Evolutionary conservation across 92 coral and sea anemone species (phyloP).

Genomic region (Heliopora coerulea): DNA sequence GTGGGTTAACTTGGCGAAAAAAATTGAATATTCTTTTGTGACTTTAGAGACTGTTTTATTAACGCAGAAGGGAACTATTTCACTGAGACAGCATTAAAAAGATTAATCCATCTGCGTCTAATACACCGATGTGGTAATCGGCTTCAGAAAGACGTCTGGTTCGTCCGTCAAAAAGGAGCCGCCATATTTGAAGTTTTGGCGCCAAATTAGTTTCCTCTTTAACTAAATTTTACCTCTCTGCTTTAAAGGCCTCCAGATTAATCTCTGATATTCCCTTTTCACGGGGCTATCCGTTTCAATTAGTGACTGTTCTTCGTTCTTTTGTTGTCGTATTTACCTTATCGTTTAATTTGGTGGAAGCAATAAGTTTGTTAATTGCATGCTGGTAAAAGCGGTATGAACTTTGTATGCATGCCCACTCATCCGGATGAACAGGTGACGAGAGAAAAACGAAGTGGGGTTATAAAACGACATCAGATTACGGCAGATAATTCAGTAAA

Average conservation of each 20-base stretch:
- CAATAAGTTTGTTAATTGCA: slow-evolving; percentile 38
- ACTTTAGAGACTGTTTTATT: too few species aligned
- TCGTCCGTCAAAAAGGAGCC: background rate
- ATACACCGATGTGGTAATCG: too few species aligned
- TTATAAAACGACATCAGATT: slow-evolving; percentile 30
- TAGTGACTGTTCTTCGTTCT: background rate
- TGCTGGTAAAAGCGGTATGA: slow-evolving; percentile 17
- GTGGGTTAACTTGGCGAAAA: too few species aligned
- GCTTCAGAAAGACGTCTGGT: too few species aligned
- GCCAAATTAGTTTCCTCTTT: slow-evolving; percentile 12
- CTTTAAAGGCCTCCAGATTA: background rate
- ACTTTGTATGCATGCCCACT: slow-evolving; percentile 39
- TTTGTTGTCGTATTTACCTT: slow-evolving; percentile 20
- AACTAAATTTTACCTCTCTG: background rate
- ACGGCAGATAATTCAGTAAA: slow-evolving; percentile 16
- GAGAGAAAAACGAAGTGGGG: background rate
- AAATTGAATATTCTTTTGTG: too few species aligned
- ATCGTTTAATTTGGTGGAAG: slow-evolving; percentile 19
- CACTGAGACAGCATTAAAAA: too few species aligned
- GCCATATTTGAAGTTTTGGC: slow-evolving; percentile 31
- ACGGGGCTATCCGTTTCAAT: slow-evolving; percentile 19
- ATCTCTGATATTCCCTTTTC: background rate
- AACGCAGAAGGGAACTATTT: too few species aligned
- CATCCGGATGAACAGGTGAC: slow-evolving; percentile 40
- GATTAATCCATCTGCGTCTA: too few species aligned